Evolutionary conservation across 2,797 vertebrate genomes (phyloP).

Genomic region (Malacoctenus gilli): DNA sequence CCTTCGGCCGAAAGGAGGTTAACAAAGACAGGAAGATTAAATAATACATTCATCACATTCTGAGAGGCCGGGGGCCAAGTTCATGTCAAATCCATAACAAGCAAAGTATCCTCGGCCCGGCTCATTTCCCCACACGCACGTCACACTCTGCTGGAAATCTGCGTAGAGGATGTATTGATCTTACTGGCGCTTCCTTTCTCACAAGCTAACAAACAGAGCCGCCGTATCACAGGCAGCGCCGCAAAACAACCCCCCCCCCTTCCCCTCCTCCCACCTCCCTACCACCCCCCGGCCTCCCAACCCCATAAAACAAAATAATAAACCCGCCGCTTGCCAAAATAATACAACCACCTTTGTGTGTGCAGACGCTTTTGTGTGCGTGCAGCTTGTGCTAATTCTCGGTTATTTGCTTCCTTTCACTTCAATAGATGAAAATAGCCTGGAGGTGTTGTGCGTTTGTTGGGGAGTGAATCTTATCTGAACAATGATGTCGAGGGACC

Average conservation of each 20-base stretch:
- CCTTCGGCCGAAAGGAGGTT: conserved; percentile 86
- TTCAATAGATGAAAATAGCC: conserved; percentile 66
- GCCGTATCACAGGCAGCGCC: conserved; percentile 71
- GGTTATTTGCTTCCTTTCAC: conserved; percentile 69
- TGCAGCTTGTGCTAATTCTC: conserved; percentile 55
- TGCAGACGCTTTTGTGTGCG: conserved; percentile 58
- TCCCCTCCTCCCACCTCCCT: conserved; percentile 53
- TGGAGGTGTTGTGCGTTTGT: background rate
- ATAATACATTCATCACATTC: conserved; percentile 98
- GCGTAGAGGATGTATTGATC: conserved; percentile 96
- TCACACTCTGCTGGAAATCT: conserved; percentile 93
- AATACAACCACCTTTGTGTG: conserved; percentile 71
- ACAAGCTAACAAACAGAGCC: conserved; percentile 87
- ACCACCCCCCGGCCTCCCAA: conserved; percentile 51
- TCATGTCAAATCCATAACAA: conserved; percentile 97
- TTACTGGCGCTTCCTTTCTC: conserved; percentile 97
- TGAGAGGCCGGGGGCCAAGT: conserved; percentile 89
- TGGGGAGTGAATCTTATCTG: background rate
- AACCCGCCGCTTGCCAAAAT: conserved; percentile 79
- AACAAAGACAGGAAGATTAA: conserved; percentile 99
- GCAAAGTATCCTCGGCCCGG: conserved; percentile 90
- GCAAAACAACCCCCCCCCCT: conserved; percentile 74
- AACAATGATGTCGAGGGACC: no score
- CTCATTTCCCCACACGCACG: conserved; percentile 90
- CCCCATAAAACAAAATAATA: conserved; percentile 84